Evolutionary conservation across 2,888 invertebrate genomes (phyloP), one percentile per base, ranked within the genome.

Genomic region (Heliconius sara): DNA sequence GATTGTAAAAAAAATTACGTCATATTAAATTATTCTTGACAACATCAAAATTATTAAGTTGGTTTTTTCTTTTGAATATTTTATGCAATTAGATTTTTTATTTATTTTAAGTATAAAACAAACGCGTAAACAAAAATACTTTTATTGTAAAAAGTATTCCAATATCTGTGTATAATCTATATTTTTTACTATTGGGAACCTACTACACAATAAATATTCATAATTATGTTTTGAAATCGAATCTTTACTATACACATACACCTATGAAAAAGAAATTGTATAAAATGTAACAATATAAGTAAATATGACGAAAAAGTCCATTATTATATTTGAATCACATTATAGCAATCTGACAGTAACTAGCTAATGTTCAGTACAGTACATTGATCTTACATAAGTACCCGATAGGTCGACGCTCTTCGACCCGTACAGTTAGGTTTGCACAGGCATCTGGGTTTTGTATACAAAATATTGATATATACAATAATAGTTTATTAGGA

Each of bases 341-440:
- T 73, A 57, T 22, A 27, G 34, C 57, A 73, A 57, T 72, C 72
- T 73, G 72, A 73, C 72, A 60, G 57, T 65, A 75, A 65, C 65
- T 65, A 75, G 65, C 75, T 65, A 75, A 63, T 75, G 39, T 22
- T 75, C 16, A 27, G 19, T 75, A 65, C 65, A 63, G 80, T 77
- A 63, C 77, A 80, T 80, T 81, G 78, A 81, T 80, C 81, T 81
- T 77, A 65, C 66, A 78, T 74, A 67, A 43, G 73, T 39, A 73
- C n/a, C 30, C 57, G 22, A 39, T 72, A 52, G 82, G 60, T 82
- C 76, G 71, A 66, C 79, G 77, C 73, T 74, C 78, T 78, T 78
- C 66, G 52, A 74, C 67, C 72, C 47, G 34, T 25, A 47, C 72
- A 60, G 63, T 74, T 78, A 73, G 76, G 73, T 82, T 79, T 82